phyloP scores from a whole-genome alignment of 2,888 invertebrate genomes.

The Bursaphelenchus okinawaensis region DNA sequence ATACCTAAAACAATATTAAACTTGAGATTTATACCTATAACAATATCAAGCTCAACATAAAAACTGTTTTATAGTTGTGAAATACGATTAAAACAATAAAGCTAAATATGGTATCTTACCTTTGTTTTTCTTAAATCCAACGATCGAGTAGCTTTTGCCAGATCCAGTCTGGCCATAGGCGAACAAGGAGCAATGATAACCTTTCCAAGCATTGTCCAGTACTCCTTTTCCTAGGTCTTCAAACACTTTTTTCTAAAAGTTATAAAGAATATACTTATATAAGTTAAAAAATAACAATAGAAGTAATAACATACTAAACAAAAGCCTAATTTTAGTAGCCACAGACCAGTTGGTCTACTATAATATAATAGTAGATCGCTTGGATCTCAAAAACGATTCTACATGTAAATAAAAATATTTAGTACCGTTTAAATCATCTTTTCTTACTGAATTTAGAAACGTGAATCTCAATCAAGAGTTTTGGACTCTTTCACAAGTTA shows the following conservation, averaged over 20 bases:
- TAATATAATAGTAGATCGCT: conserved; percentile 9
- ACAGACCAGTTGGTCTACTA: neutral
- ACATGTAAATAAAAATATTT: too few species aligned
- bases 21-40: neutral
- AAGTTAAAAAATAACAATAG: neutral
- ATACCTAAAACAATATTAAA: conserved; percentile 60
- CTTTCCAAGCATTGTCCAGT: conserved; percentile 64
- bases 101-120: conserved; percentile 21
- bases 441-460: too few species aligned
- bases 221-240: conserved; percentile 63
- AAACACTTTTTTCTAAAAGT: conserved; percentile 62
- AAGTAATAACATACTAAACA: too few species aligned
- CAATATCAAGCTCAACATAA: neutral
- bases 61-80: neutral
- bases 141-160: conserved; percentile 65
- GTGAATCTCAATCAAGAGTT: too few species aligned
- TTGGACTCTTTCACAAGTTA: too few species aligned
- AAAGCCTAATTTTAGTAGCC: too few species aligned
- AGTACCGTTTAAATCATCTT: too few species aligned
- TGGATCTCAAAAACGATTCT: too few species aligned
- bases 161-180: conserved; percentile 65
- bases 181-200: conserved; percentile 63
- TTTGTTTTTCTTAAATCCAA: conserved; percentile 64
- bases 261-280: neutral
- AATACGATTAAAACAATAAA: too few species aligned